phyloP scores from a whole-genome alignment of 1,140 invertebrate species.

The Papilio machaon region DNA sequence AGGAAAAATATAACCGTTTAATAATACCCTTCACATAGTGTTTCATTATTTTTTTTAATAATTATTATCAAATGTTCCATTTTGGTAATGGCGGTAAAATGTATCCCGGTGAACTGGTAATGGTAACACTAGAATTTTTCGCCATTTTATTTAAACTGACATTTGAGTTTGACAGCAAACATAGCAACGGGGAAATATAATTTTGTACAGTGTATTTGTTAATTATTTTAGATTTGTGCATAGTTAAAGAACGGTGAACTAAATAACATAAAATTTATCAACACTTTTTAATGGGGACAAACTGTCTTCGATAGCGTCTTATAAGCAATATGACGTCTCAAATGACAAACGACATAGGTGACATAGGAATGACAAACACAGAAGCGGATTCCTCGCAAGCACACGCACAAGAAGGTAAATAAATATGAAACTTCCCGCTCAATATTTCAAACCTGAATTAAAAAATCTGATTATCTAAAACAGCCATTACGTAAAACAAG shows the following conservation, averaged over 20 bases:
- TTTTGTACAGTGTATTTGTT: not conserved
- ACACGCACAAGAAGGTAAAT: constrained; percentile 74
- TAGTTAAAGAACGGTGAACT: not conserved
- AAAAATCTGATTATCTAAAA: not conserved
- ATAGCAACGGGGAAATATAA: not conserved
- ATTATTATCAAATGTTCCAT: not conserved
- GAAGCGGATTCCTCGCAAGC: constrained; percentile 74
- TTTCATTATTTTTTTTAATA: not conserved
- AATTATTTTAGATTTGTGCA: not conserved
- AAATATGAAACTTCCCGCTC: constrained; percentile 51
- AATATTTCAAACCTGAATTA: constrained; percentile 23
- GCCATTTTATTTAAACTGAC: not conserved
- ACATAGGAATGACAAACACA: constrained; percentile 65
- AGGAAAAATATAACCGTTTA: too few relatives aligned
- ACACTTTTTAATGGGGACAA: constrained; percentile 9
- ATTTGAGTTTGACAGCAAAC: not conserved
- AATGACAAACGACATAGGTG: constrained; percentile 64
- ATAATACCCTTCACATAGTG: not conserved
- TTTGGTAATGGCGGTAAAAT: not conserved
- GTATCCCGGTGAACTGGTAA: not conserved
- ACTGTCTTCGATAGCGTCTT: not conserved
- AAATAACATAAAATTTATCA: not conserved
- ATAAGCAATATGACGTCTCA: constrained; percentile 43
- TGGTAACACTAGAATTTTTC: not conserved
- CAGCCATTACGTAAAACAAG: not conserved